phyloP scores from a whole-genome alignment of 2,888 invertebrate species.

The Sceliomorpha sp. region DNA sequence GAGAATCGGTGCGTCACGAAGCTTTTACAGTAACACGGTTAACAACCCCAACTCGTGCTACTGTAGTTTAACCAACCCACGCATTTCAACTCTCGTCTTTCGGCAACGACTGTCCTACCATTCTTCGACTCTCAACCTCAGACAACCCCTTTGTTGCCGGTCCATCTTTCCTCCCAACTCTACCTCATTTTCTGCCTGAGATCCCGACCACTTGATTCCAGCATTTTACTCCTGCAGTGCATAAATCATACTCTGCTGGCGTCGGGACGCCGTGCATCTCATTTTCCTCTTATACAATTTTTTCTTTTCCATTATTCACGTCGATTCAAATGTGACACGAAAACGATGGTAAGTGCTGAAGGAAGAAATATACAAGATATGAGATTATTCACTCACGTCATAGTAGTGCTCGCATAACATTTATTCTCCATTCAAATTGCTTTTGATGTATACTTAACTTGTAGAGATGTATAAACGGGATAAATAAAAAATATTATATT shows the following conservation, averaged over 20 bases:
- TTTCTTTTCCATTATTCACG: background rate
- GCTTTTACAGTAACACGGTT: conserved; percentile 56
- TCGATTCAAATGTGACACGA: conserved; percentile 3
- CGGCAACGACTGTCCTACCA: conserved; percentile 4
- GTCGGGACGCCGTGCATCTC: conserved; percentile 12
- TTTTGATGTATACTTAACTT: too few relatives aligned
- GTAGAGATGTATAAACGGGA: too few relatives aligned
- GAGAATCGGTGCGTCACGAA: conserved; percentile 52
- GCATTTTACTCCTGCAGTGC: conserved; percentile 16
- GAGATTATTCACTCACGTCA: too few relatives aligned
- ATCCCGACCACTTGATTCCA: conserved; percentile 11
- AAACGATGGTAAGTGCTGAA: conserved; percentile 8
- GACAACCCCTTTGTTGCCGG: conserved; percentile 22
- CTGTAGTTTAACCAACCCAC: conserved; percentile 22
- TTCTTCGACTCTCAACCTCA: conserved; percentile 18
- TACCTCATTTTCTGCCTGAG: conserved; percentile 1
- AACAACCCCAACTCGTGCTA: conserved; percentile 61
- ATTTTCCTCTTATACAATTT: conserved; percentile 8
- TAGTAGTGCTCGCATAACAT: too few relatives aligned
- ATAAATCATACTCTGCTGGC: conserved; percentile 29
- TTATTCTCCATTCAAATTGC: too few relatives aligned
- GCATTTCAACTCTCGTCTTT: conserved; percentile 17
- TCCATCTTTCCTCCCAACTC: conserved; percentile 3
- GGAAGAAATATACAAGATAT: too few relatives aligned
- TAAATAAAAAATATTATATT: too few relatives aligned